Base-by-base conservation (phyloP, 1,140 invertebrate species). In the Lepidurus apus region DNA sequence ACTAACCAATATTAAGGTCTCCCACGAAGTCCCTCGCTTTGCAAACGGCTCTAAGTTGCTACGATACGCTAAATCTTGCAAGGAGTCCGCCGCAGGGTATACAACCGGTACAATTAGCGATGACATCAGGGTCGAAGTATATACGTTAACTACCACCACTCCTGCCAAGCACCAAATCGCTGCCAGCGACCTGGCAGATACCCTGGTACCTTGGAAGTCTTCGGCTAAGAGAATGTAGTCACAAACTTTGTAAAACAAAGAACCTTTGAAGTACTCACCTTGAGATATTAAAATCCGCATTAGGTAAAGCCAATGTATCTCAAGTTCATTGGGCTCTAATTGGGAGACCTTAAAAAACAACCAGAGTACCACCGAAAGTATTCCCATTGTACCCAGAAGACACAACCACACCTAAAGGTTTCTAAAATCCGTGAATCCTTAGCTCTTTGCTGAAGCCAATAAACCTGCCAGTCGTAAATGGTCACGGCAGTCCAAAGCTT, bases 51-150 rank as follows among this genome's bases (percentile, higher is more conserved):
- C 17, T 21, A 65, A 65, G 21, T 65, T 21, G 13, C 53, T 65
- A n/a, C 21, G 53, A 4, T 11, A 65, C 17, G 53, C 53, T 4
- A 78, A 74, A 1, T 78, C 77, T 17, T 8, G 5, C 24, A 78
- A 17, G 9, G 73, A 65, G 53, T 78, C 43, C 17, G 74, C 21
- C 24, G 74, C 65, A 11, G 77, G 77, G 13, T 21, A 13, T 21
- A 78, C n/a, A n/a, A 73, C 74, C 2, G 77, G 77, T 17, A 78
- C 77, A 10, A 73, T 74, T 43, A 78, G 44, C 5, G 43, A 78
- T n/a, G 77, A 43, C 77, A 74, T 78, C 24, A 78, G 65, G 3
- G 65, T 78, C 26, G 53, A 42, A 2, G 73, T 44, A 42, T 78
- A 78, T 0, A 65, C 77, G 34, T 78, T 74, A 42, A 74, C 65